A percentile compares a stretch with the other conserved stretches of the same genome.
These are phyloP conservation scores for Poecilia latipinna DNA, from an alignment of 2,113 vertebrate genomes.

Conservation along the genomic window DNA sequence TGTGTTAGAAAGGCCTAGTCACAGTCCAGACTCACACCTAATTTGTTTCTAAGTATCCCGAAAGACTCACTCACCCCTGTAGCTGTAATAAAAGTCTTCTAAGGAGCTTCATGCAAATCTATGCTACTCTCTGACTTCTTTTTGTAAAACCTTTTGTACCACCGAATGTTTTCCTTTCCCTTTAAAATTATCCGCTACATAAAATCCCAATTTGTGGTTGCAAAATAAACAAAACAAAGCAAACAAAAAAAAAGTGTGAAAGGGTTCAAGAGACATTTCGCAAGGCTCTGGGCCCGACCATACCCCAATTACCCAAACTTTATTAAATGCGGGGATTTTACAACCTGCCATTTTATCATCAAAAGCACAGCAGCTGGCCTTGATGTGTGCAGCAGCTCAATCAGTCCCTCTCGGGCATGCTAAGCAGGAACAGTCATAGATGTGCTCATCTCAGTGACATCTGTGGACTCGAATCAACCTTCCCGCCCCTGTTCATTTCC, in stretches of 20 bases:
- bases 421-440: slow-evolving; percentile 15
- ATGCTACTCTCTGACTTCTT: not conserved
- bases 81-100: not conserved
- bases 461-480: not conserved
- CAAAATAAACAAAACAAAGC: not conserved
- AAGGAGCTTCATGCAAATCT: not conserved
- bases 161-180: not conserved
- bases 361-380: not conserved
- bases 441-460: slow-evolving; percentile 23
- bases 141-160: not conserved
- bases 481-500: slow-evolving; percentile 16
- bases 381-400: slow-evolving; percentile 7
- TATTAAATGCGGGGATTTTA: not conserved
- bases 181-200: not conserved
- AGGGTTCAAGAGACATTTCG: not conserved
- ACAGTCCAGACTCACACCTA: no score
- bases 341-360: not conserved
- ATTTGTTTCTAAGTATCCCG: no score
- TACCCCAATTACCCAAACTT: slow-evolving; percentile 6
- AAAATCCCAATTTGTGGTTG: not conserved
- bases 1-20: no score
- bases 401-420: slow-evolving; percentile 2
- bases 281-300: not conserved
- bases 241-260: not conserved
- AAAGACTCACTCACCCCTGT: no score